Evolutionary conservation across 2,888 invertebrate species (phyloP).

Genomic region (Oscheius myriophilus): DNA sequence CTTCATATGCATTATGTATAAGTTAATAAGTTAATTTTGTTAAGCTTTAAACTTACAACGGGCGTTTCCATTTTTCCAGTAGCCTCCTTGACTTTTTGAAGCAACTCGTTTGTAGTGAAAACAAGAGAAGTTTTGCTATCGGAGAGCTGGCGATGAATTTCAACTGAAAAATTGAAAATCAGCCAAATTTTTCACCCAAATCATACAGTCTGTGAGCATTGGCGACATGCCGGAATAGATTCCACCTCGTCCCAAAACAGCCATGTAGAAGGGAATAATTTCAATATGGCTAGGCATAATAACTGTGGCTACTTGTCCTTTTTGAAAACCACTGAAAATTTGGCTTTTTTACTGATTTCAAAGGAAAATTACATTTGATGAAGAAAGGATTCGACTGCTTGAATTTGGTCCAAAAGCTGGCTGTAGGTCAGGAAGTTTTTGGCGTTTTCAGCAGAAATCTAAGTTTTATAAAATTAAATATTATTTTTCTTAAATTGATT

Average conservation of each 20-base stretch:
- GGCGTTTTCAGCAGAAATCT: too few species aligned
- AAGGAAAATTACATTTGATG: too few species aligned
- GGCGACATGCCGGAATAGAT: conserved; percentile 58
- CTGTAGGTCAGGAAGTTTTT: too few species aligned
- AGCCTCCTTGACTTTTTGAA: conserved; percentile 18
- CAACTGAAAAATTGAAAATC: conserved; percentile 52
- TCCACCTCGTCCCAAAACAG: conserved; percentile 53
- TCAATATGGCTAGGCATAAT: conserved; percentile 43
- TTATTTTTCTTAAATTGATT: too few species aligned
- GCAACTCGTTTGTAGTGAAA: conserved; percentile 49
- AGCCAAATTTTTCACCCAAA: neutral
- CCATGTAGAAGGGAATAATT: conserved; percentile 42
- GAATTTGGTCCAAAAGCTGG: too few species aligned
- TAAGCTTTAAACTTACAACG: too few species aligned
- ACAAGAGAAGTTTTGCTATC: conserved; percentile 41
- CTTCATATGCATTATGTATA: too few species aligned
- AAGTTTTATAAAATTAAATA: too few species aligned
- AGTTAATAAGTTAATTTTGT: too few species aligned
- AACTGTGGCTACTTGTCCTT: conserved; percentile 37
- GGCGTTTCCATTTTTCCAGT: too few species aligned
- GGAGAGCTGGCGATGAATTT: conserved; percentile 50
- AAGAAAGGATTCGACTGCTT: too few species aligned
- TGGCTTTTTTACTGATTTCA: neutral
- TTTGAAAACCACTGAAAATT: conserved; percentile 37
- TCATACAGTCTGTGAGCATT: conserved; percentile 60